Evolutionary conservation across 2,113 vertebrate species (phyloP).

Genomic region (Taurulus bubalis): DNA sequence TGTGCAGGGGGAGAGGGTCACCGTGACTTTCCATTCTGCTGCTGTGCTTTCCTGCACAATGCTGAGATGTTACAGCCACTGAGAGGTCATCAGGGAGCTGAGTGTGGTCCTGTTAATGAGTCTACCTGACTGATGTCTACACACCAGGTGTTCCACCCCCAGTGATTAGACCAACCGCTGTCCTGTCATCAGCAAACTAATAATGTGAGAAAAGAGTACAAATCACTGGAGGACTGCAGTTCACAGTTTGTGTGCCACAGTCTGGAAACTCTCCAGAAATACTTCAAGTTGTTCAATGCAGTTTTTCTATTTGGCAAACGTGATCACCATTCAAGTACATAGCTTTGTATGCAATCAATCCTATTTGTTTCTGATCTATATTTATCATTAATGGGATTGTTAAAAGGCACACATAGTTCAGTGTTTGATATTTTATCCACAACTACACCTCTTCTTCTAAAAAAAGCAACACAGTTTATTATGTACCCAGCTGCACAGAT

Average conservation of each 20-base stretch:
- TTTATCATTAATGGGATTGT: background rate
- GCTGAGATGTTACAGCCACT: background rate
- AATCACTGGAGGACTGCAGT: background rate
- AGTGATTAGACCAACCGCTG: background rate
- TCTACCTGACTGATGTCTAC: background rate
- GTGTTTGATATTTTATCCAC: background rate
- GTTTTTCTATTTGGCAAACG: background rate
- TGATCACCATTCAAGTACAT: background rate
- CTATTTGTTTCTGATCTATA: background rate
- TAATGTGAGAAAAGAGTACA: background rate
- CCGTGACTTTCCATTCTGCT: background rate
- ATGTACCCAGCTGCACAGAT: background rate
- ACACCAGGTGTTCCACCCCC: background rate
- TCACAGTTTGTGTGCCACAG: background rate
- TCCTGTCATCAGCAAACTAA: slow-evolving; percentile 3
- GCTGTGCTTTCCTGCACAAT: background rate
- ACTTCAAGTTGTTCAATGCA: slow-evolving; percentile 30
- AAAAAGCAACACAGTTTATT: background rate
- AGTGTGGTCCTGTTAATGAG: background rate
- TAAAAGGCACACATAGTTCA: background rate
- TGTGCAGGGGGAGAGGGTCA: background rate
- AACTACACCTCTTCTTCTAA: background rate
- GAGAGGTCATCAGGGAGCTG: background rate
- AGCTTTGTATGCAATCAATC: background rate
- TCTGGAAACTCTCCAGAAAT: slow-evolving; percentile 36